Conservation (phyloP, 2,113 vertebrate species). For the Poeciliopsis turrubarensis region DNA sequence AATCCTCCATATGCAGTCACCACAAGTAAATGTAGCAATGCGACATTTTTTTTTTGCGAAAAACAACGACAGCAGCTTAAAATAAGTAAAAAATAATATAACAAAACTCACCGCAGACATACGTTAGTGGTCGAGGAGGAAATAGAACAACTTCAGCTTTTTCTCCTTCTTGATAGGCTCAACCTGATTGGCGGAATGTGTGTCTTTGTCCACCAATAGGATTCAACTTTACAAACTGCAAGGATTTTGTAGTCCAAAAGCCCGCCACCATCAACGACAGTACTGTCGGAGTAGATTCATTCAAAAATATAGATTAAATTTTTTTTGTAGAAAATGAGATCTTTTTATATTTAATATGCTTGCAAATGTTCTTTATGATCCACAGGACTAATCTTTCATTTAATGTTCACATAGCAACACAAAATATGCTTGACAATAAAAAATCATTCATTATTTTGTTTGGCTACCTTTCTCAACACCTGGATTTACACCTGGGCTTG, state of each 20-base stretch:
- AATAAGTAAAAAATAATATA: slow-evolving; percentile 20
- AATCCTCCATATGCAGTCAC: slow-evolving; percentile 56
- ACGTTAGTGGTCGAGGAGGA: slow-evolving; percentile 60
- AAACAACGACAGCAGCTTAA: slow-evolving; percentile 5
- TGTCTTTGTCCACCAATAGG: slow-evolving; percentile 63
- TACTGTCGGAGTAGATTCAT: background rate
- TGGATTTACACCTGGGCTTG: too few species aligned
- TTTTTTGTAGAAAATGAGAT: background rate
- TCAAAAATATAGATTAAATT: background rate
- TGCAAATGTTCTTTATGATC: background rate
- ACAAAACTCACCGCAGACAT: slow-evolving; percentile 69
- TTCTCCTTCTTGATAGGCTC: slow-evolving; percentile 55
- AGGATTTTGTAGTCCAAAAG: slow-evolving; percentile 49
- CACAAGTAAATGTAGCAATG: background rate
- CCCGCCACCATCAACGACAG: slow-evolving; percentile 26
- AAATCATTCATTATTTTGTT: too few species aligned
- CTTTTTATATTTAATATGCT: background rate
- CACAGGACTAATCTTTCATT: background rate
- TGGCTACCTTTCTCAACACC: too few species aligned
- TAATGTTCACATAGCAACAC: background rate
- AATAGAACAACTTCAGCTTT: slow-evolving; percentile 69
- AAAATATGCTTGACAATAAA: background rate
- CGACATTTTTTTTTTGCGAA: background rate
- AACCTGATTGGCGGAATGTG: slow-evolving; percentile 64
- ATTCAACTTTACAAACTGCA: slow-evolving; percentile 32